A percentile compares a stretch with the other conserved stretches of the same genome.
phyloP scores from a whole-genome alignment of 2,888 invertebrate genomes.

The Elegia similella region DNA sequence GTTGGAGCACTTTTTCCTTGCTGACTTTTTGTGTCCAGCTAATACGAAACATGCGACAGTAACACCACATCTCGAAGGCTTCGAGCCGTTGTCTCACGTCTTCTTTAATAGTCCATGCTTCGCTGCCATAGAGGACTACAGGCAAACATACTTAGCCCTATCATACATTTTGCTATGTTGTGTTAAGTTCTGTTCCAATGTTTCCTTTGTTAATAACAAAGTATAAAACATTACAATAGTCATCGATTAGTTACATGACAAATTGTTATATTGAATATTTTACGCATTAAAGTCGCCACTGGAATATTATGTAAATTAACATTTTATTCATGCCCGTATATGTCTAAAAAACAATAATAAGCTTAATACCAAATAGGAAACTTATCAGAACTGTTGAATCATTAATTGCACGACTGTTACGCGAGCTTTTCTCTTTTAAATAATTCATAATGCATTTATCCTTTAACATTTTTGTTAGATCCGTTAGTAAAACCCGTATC shows the following conservation, averaged over 20 bases:
- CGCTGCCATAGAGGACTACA: too few relatives aligned
- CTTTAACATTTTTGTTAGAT: conserved; percentile 23
- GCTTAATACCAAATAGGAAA: conserved; percentile 15
- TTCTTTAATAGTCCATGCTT: too few relatives aligned
- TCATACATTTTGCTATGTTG: too few relatives aligned
- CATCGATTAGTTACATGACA: not conserved
- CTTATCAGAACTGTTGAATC: conserved; percentile 18
- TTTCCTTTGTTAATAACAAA: too few relatives aligned
- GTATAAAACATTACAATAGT: too few relatives aligned
- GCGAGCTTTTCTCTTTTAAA: conserved; percentile 51
- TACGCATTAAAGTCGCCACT: not conserved
- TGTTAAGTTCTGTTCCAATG: too few relatives aligned
- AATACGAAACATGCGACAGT: too few relatives aligned
- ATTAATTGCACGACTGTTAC: conserved; percentile 31
- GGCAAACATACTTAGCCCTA: too few relatives aligned
- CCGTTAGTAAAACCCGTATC: not conserved
- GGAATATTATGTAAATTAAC: not conserved
- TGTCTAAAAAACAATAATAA: not conserved
- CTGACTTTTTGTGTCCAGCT: too few relatives aligned
- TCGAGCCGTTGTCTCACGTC: too few relatives aligned
- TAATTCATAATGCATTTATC: conserved; percentile 47
- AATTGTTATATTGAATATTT: not conserved
- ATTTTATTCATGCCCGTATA: not conserved
- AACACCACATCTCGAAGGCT: too few relatives aligned
- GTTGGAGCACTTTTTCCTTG: too few relatives aligned